A percentile compares a stretch with the other conserved stretches of the same genome.
Conservation (phyloP, 2,113 vertebrate species). For the Casuarius casuarius region DNA sequence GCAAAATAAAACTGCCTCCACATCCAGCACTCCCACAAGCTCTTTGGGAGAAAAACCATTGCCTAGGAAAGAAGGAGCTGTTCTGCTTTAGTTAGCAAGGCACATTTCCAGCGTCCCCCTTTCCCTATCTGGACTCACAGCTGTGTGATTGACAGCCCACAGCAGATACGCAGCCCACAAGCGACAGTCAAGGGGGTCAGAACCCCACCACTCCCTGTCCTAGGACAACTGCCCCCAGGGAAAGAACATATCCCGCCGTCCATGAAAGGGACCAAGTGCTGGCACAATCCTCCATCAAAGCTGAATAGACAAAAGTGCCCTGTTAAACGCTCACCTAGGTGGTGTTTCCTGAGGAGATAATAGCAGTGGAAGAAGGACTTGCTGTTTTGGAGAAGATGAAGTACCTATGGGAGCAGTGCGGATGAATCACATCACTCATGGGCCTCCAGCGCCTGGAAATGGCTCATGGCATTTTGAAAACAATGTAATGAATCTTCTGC, state of each 20-base stretch:
- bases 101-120: background rate
- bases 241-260: background rate
- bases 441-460: slow-evolving; percentile 55
- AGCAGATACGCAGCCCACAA: background rate
- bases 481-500: slow-evolving; percentile 64
- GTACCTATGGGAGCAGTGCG: slow-evolving; percentile 23
- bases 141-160: background rate
- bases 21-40: background rate
- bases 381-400: slow-evolving; percentile 56
- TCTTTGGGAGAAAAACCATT: background rate
- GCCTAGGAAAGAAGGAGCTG: background rate
- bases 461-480: slow-evolving; percentile 52
- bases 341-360: slow-evolving; percentile 29
- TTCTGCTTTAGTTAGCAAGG: background rate
- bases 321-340: background rate
- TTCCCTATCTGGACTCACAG: background rate
- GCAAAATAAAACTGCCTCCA: background rate
- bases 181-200: background rate
- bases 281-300: background rate
- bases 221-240: background rate
- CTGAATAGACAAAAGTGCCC: background rate
- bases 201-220: background rate
- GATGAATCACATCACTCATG: slow-evolving; percentile 61
- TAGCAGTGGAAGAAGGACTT: slow-evolving; percentile 8
- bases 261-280: background rate